Conservation (phyloP, 2,113 vertebrate genomes). For the Connochaetes taurinus region DNA sequence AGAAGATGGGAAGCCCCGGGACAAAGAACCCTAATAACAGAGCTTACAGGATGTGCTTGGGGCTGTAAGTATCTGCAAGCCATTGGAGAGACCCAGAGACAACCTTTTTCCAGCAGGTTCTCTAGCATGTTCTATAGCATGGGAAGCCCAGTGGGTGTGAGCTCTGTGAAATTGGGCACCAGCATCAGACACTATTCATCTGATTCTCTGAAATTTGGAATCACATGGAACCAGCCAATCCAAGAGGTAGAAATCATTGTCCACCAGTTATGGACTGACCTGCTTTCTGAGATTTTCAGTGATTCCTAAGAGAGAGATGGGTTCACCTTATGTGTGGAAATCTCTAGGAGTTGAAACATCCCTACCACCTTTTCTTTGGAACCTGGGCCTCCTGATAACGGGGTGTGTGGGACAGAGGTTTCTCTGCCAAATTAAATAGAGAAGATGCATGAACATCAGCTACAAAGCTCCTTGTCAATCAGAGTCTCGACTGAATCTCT, state of each 20-base stretch:
- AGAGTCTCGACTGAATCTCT: neutral
- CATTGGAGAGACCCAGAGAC: neutral
- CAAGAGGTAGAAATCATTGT: neutral
- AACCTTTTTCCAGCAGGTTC: neutral
- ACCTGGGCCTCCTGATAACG: neutral
- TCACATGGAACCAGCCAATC: neutral
- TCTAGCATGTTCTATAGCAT: neutral
- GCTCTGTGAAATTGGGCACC: neutral
- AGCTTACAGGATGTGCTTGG: neutral
- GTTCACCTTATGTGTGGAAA: neutral
- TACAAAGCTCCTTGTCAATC: neutral
- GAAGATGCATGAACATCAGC: neutral
- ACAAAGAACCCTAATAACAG: neutral
- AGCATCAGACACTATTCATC: neutral
- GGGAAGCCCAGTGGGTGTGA: neutral
- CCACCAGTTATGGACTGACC: neutral
- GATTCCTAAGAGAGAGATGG: neutral
- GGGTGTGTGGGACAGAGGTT: neutral
- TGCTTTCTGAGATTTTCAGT: neutral
- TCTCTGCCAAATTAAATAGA: neutral
- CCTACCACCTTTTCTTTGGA: neutral
- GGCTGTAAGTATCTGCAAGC: neutral
- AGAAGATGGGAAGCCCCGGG: neutral
- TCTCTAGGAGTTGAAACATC: neutral
- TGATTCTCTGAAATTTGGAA: neutral